Evolutionary conservation across 2,113 vertebrate species (phyloP).

Genomic region (human (Homo sapiens)): DNA sequence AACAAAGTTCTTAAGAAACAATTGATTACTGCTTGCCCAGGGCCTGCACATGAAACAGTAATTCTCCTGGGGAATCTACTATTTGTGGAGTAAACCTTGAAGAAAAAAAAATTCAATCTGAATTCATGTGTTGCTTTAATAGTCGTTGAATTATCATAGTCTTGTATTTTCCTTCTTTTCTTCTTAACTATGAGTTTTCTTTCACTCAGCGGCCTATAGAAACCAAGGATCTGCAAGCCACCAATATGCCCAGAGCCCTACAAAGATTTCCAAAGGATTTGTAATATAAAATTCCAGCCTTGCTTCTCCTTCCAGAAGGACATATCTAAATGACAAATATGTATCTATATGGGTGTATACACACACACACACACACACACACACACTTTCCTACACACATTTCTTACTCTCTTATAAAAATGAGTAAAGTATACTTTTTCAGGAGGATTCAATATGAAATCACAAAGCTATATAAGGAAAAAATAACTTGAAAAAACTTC

Average conservation of each 20-base stretch:
- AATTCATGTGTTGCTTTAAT: conserved; percentile 56
- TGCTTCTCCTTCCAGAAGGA: background rate
- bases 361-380: background rate
- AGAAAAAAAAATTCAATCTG: conserved; percentile 9
- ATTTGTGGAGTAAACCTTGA: conserved; percentile 57
- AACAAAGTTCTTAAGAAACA: conserved; percentile 54
- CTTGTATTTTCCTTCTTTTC: background rate
- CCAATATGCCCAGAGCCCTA: background rate
- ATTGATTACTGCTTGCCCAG: conserved; percentile 59
- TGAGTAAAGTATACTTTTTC: background rate
- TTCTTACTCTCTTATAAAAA: background rate
- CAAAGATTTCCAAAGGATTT: background rate
- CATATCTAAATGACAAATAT: background rate
- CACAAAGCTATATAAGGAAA: background rate
- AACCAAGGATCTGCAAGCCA: background rate
- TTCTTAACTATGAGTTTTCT: background rate
- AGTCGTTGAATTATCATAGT: background rate
- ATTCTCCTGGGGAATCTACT: conserved; percentile 52
- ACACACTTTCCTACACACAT: background rate
- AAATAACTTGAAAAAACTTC: background rate
- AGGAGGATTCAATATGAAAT: background rate
- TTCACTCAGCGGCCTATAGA: conserved; percentile 31
- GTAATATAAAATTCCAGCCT: background rate
- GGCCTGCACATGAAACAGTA: conserved; percentile 43
- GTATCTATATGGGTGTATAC: background rate